A percentile compares a stretch with the other conserved stretches of the same genome.
Conservation (phyloP, 2,113 vertebrate genomes). For the Leiothrix lutea region DNA sequence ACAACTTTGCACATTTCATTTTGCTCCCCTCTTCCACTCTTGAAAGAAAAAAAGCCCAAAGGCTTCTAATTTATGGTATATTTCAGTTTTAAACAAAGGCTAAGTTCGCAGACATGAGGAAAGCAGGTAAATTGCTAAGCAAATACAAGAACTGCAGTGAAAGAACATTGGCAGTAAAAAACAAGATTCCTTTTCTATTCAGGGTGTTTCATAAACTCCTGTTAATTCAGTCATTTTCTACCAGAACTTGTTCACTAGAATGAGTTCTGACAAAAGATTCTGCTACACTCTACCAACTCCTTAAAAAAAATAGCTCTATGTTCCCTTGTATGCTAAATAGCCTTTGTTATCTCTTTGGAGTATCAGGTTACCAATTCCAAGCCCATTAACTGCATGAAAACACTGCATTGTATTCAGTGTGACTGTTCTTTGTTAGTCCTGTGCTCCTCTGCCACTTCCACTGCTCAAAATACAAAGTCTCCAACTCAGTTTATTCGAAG, state of each 20-base stretch:
- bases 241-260: background rate
- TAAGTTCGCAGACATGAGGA: background rate
- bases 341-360: background rate
- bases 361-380: conserved; percentile 18
- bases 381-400: background rate
- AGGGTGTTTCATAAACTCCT: background rate
- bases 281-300: background rate
- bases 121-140: background rate
- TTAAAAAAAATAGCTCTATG: background rate
- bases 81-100: background rate
- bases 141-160: background rate
- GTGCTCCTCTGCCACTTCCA: background rate
- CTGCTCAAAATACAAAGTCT: background rate
- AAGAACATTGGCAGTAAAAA: background rate
- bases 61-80: background rate
- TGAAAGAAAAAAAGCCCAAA: background rate
- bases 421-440: background rate
- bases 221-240: background rate
- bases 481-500: background rate
- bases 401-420: background rate
- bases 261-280: background rate
- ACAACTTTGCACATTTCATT: background rate
- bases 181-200: background rate
- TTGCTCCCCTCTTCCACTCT: background rate
- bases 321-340: background rate